phyloP scores from a whole-genome alignment of 2,113 vertebrate species.

The Ailuropoda melanoleuca region DNA sequence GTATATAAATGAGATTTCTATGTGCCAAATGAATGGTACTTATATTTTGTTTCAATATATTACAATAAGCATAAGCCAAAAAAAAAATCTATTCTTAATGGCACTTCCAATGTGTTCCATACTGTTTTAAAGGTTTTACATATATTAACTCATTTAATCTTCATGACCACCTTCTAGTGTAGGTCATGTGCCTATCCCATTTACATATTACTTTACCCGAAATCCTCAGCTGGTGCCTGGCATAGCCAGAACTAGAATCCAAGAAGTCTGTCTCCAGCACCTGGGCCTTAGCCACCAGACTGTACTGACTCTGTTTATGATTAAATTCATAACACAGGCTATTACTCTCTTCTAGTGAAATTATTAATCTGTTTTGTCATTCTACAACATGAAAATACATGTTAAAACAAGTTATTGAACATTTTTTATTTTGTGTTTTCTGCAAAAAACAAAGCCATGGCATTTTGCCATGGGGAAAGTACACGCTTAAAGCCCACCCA shows the following conservation, averaged over 20 bases:
- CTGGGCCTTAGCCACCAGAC: not conserved
- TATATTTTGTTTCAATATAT: not conserved
- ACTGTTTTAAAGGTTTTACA: not conserved
- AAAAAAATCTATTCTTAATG: not conserved
- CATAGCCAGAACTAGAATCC: not conserved
- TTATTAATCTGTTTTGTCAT: not conserved
- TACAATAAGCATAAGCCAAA: not conserved
- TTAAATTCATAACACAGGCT: not conserved
- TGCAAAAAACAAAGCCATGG: not conserved
- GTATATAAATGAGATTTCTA: not conserved
- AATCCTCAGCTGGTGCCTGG: not conserved
- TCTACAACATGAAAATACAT: not conserved
- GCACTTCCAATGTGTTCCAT: not conserved
- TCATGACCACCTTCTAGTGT: not conserved
- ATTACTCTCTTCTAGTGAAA: not conserved
- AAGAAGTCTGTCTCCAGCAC: not conserved
- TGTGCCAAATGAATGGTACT: not conserved
- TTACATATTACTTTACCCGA: not conserved
- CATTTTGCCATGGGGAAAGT: not conserved
- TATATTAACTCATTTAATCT: not conserved
- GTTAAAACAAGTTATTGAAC: not conserved
- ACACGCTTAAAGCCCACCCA: not conserved
- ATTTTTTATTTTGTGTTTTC: not conserved
- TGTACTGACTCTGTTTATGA: not conserved
- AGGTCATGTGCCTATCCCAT: not conserved